phyloP scores from a whole-genome alignment of 1,140 invertebrate species.

The Venturia canescens region DNA sequence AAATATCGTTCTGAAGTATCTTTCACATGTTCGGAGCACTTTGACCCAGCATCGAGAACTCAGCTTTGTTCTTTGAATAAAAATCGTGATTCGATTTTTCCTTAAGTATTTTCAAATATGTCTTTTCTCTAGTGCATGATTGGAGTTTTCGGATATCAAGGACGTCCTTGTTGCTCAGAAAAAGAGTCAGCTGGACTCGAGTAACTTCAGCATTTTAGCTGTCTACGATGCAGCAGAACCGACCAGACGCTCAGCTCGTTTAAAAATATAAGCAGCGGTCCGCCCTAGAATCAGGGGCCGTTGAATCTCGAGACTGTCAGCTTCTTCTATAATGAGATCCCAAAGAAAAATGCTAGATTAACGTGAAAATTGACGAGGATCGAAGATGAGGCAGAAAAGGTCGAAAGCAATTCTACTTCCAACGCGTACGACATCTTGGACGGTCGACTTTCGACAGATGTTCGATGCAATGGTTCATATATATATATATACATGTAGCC shows the following conservation, averaged over 20 bases:
- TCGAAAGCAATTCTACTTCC: not conserved
- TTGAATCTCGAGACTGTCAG: conserved; percentile 63
- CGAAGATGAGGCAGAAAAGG: not conserved
- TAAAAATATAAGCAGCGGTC: not conserved
- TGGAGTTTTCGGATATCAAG: not conserved
- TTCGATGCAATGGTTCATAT: not conserved
- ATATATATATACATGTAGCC: not conserved
- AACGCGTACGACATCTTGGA: not conserved
- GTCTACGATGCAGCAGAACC: not conserved
- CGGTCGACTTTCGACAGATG: conserved; percentile 8
- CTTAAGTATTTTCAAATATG: not conserved
- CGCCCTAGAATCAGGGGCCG: conserved; percentile 29
- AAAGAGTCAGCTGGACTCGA: not conserved
- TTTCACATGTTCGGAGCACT: too few relatives aligned
- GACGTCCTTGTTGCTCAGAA: not conserved
- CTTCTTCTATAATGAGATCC: not conserved
- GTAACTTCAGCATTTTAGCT: not conserved
- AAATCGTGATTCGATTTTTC: not conserved
- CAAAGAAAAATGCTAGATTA: not conserved
- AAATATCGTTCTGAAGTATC: too few relatives aligned
- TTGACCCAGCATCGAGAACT: too few relatives aligned
- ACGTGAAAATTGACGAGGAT: not conserved
- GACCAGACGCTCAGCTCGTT: not conserved
- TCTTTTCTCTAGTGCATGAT: not conserved
- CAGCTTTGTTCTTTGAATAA: too few relatives aligned